Evolutionary conservation across 2,113 vertebrate genomes (phyloP), one percentile per base, ranked within the genome.

Genomic region (Aspiorhynchus laticeps): DNA sequence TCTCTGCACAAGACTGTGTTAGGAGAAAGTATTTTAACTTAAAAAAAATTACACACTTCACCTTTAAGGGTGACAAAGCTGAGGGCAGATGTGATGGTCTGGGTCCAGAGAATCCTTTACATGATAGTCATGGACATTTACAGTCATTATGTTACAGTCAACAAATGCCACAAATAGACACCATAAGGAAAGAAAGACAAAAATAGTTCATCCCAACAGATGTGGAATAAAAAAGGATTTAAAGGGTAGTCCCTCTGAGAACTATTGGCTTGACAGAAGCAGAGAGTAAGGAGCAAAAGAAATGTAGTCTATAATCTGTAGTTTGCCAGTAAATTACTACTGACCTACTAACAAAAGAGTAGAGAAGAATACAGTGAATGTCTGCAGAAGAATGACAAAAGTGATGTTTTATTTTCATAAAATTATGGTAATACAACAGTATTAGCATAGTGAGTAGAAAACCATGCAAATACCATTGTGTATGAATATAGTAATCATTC

Each of bases 1-100:
- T 36, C 76, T 56, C 46, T 56, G 76, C 26, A 36, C 48, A 79
- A 51, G 43, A 2, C n/a, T 48, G 43, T 15, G 43, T 46, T 15
- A 79, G 43, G 76, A 79, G 46, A 56, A 53, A 26, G 5, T 75
- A 46, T 46, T 73, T 75, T 53, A 78, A 78, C 76, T 33, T 78
- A 17, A 0, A 33, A 79, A 79, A 56, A 56, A 79, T 56, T 56
- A 36, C 74, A 79, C 48, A 56, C 76, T 79, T 56, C 48, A 79
- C 28, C 51, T 56, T 51, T 12, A 78, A 78, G 46, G 26, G 15
- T 53, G 76, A 48, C n/a, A 78, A 48, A 53, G 43, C 76, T 78
- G 76, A 78, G 26, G 46, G 46, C 48, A 78, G 28, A 78, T 78
- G 76, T 51, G 15, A 78, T 31, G 9, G 48, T 53, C 76, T 31